Conservation (phyloP, 2,888 invertebrate genomes). For the Ditula angustiorana region DNA sequence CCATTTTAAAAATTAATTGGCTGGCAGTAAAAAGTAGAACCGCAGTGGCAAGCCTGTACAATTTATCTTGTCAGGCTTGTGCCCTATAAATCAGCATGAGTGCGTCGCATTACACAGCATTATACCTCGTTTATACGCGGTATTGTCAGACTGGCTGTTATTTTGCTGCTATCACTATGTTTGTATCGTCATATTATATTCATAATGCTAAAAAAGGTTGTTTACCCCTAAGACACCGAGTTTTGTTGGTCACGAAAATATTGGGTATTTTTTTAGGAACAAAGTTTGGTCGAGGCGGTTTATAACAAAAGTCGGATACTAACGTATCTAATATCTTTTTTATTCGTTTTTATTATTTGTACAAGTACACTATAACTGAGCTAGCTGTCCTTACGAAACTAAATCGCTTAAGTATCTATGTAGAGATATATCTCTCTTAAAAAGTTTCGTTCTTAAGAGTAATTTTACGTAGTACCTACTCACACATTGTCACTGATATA, state of each 20-base stretch:
- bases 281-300: background rate
- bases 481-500: no score
- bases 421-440: no score
- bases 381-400: no score
- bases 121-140: constrained; percentile 53
- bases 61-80: constrained; percentile 54
- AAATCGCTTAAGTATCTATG: no score
- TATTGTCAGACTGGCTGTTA: constrained; percentile 44
- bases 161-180: constrained; percentile 39
- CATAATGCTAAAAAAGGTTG: constrained; percentile 34
- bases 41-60: constrained; percentile 41
- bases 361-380: no score
- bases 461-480: no score
- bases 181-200: constrained; percentile 30
- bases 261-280: constrained; percentile 5
- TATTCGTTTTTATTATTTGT: no score
- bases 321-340: background rate
- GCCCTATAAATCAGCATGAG: constrained; percentile 56
- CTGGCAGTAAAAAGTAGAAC: constrained; percentile 33
- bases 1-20: constrained; percentile 39
- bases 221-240: constrained; percentile 19
- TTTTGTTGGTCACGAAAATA: constrained; percentile 2
- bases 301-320: background rate
- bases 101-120: constrained; percentile 53
- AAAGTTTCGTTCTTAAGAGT: no score